A percentile compares a stretch with the other conserved stretches of the same genome.
Evolutionary conservation across 2,797 vertebrate species (phyloP).

Genomic region (Micrastur ruficollis): DNA sequence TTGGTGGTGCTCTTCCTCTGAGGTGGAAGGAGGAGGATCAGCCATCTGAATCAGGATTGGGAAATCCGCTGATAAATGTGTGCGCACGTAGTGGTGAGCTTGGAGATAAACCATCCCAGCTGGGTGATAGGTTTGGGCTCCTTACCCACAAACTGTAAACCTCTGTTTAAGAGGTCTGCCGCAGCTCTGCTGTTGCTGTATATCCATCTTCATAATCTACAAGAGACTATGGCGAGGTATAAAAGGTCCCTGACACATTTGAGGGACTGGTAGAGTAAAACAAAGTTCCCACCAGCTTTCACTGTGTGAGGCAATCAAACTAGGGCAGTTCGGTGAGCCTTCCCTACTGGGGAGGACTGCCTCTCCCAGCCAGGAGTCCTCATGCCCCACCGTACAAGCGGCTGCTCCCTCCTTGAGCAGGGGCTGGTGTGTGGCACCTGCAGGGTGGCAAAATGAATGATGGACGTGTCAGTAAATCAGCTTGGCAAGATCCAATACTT

Average conservation of each 20-base stretch:
- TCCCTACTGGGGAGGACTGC: neutral
- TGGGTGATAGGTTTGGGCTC: neutral
- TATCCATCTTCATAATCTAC: neutral
- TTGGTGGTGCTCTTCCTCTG: neutral
- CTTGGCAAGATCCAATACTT: neutral
- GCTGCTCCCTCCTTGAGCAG: neutral
- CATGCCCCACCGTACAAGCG: neutral
- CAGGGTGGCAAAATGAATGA: neutral
- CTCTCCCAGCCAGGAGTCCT: neutral
- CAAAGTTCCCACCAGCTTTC: neutral
- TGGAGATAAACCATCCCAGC: neutral
- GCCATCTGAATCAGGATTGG: neutral
- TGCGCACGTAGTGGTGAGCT: neutral
- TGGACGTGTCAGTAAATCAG: neutral
- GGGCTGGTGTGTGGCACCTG: neutral
- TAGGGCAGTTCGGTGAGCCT: neutral
- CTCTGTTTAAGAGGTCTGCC: neutral
- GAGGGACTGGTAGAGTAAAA: neutral
- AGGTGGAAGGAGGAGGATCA: neutral
- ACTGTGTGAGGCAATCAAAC: neutral
- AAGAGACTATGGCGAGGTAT: neutral
- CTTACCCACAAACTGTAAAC: neutral
- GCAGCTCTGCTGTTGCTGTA: neutral
- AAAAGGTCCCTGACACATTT: neutral
- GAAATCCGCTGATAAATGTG: neutral